Evolutionary conservation across 2,113 vertebrate genomes (phyloP).

Genomic region (Thinocorus orbignyianus): DNA sequence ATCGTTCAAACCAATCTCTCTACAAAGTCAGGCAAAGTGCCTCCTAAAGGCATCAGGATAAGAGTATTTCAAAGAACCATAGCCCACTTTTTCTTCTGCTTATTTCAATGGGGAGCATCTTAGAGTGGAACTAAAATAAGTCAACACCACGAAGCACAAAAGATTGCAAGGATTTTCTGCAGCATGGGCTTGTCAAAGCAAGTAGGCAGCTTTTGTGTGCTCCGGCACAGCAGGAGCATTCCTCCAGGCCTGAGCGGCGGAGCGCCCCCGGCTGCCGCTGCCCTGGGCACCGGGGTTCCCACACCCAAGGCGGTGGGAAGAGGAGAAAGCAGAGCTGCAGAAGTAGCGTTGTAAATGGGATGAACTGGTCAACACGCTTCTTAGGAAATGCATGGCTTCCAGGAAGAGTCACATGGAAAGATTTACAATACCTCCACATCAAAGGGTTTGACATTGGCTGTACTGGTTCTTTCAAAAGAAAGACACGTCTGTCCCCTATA

Average conservation of each 20-base stretch:
- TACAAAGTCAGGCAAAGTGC: background rate
- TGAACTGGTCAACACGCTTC: slow-evolving; percentile 9
- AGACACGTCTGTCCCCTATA: background rate
- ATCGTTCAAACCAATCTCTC: background rate
- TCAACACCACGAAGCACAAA: slow-evolving; percentile 50
- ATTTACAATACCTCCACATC: slow-evolving; percentile 39
- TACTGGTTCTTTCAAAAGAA: background rate
- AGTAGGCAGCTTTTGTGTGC: slow-evolving; percentile 59
- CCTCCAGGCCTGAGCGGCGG: background rate
- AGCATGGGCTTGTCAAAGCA: slow-evolving; percentile 57
- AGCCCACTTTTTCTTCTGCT: background rate
- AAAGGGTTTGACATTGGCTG: background rate
- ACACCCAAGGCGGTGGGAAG: slow-evolving; percentile 39
- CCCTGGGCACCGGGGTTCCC: slow-evolving; percentile 23
- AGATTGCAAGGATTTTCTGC: slow-evolving; percentile 54
- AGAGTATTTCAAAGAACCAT: background rate
- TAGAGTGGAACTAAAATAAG: slow-evolving; percentile 32
- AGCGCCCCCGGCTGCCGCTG: background rate
- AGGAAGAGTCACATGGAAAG: slow-evolving; percentile 34
- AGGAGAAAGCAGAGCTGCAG: background rate
- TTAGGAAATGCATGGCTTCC: slow-evolving; percentile 11
- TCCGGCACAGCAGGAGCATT: slow-evolving; percentile 33
- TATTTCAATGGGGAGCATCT: slow-evolving; percentile 37
- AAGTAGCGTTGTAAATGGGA: slow-evolving; percentile 25
- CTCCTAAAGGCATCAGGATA: background rate